These are phyloP conservation scores for Periophthalmus magnuspinnatus DNA, from an alignment of 2,797 vertebrate species.

Conservation along the genomic window DNA sequence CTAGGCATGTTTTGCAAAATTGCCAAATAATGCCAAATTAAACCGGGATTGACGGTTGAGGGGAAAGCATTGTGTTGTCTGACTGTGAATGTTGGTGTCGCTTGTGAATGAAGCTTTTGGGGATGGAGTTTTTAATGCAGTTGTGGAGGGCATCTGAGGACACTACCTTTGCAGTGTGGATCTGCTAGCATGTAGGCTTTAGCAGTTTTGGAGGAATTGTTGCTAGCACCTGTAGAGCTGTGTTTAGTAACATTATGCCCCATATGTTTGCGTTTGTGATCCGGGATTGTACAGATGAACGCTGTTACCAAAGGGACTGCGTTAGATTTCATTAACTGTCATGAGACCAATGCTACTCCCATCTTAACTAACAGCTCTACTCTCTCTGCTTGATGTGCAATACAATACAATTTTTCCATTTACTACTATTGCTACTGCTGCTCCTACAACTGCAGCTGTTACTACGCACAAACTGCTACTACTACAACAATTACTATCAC, in stretches of 20 bases:
- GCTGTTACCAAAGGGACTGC: not conserved
- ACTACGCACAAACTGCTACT: no score
- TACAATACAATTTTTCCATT: no score
- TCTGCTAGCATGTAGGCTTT: not conserved
- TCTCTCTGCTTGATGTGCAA: no score
- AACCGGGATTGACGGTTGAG: not conserved
- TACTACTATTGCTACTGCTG: no score
- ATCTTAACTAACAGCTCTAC: no score
- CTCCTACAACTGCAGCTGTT: no score
- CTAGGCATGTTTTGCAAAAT: not conserved
- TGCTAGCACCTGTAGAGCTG: not conserved
- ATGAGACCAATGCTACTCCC: no score
- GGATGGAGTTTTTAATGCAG: constrained; percentile 10
- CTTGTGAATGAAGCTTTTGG: constrained; percentile 6
- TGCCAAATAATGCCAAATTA: no score
- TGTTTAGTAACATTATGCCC: not conserved
- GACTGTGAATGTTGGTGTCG: not conserved
- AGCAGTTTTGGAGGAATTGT: not conserved
- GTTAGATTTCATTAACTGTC: not conserved
- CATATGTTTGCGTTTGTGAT: not conserved
- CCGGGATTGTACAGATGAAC: not conserved
- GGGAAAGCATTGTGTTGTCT: not conserved
- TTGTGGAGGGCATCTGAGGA: constrained; percentile 13
- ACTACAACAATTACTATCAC: no score
- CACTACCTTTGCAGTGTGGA: constrained; percentile 1